These are phyloP conservation scores for Anoplius nigerrimus DNA, from an alignment of 2,888 invertebrate species.

Conservation along the genomic window DNA sequence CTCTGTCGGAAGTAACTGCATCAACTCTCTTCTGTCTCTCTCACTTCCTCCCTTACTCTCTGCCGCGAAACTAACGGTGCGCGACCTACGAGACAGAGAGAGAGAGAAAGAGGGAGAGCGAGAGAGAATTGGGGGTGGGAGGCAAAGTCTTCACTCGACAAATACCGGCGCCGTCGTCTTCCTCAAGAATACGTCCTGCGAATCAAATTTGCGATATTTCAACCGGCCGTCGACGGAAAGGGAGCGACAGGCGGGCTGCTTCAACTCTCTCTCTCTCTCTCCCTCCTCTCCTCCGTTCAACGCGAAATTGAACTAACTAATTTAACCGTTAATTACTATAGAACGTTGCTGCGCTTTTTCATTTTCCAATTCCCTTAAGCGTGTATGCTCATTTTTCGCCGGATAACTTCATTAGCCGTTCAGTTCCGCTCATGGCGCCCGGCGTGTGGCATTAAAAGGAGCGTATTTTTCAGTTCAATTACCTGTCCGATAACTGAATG, in stretches of 20 bases:
- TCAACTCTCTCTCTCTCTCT: no score
- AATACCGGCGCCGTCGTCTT: constrained; percentile 1
- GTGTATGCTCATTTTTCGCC: no score
- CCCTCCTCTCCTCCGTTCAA: constrained; percentile 1
- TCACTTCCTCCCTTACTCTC: neutral
- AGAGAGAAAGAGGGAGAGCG: neutral
- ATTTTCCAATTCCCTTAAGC: no score
- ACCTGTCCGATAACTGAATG: no score
- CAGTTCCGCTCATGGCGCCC: no score
- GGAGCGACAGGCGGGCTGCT: no score
- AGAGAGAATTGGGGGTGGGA: neutral
- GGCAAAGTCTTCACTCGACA: neutral
- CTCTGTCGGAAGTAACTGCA: constrained; percentile 5
- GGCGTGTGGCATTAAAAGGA: no score
- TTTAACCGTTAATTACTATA: no score
- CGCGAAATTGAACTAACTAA: no score
- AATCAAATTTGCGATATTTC: constrained; percentile 44
- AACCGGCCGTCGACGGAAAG: constrained; percentile 34
- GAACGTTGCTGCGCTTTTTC: no score
- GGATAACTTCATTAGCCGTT: no score
- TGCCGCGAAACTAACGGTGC: neutral
- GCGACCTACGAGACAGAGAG: neutral
- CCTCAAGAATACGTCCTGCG: constrained; percentile 3
- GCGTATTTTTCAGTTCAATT: no score
- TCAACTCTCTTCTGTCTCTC: constrained; percentile 10